Conservation (phyloP, 2,113 vertebrate species). For the Tursiops truncatus region DNA sequence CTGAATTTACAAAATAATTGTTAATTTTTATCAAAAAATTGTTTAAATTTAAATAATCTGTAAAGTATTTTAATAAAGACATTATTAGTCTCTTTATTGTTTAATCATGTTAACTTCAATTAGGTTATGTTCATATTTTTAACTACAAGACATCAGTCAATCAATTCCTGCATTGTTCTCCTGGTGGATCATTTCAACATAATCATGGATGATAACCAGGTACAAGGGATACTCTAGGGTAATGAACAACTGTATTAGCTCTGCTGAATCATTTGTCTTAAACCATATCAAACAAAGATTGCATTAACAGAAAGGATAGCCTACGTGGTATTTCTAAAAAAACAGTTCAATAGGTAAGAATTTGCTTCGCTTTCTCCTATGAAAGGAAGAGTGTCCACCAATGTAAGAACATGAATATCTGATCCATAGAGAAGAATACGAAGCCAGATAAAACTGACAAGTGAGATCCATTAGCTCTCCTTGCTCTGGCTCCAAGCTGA, state of each 20-base stretch:
- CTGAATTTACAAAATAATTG: not conserved
- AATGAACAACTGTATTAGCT: not conserved
- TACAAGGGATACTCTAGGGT: not conserved
- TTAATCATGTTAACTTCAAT: not conserved
- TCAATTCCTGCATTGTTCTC: not conserved
- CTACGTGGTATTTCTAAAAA: not conserved
- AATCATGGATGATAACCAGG: not conserved
- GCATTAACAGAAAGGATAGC: not conserved
- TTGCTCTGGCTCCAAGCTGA: not conserved
- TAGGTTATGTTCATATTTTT: not conserved
- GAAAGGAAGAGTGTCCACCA: not conserved
- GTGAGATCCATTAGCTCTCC: not conserved
- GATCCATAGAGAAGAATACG: not conserved
- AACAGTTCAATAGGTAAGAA: not conserved
- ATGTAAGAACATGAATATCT: not conserved
- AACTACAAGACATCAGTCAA: not conserved
- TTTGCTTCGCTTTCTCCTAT: not conserved
- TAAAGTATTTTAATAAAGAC: not conserved
- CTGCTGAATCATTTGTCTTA: constrained; percentile 2
- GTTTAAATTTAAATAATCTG: not conserved
- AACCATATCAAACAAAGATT: not conserved
- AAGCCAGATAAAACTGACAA: not conserved
- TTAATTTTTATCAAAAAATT: constrained; percentile 15
- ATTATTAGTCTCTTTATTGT: not conserved
- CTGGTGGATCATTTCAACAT: not conserved